Percentiles rank a stretch among this genome's conserved stretches.
phyloP scores from a whole-genome alignment of 2,113 vertebrate genomes.

The Cyprinodon variegatus region DNA sequence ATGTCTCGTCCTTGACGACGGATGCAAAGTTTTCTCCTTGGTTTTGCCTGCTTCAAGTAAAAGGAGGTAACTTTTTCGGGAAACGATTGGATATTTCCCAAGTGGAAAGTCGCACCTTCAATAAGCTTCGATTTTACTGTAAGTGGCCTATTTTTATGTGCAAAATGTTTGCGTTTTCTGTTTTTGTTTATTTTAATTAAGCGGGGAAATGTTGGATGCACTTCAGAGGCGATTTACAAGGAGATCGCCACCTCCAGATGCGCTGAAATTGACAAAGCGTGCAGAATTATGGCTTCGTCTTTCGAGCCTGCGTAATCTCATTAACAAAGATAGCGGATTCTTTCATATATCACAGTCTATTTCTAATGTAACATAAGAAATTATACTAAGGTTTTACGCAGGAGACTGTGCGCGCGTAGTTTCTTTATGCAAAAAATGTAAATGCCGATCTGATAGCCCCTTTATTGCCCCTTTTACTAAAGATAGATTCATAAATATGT shows the following conservation, averaged over 20 bases:
- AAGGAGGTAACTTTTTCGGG: constrained; percentile 66
- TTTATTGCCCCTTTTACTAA: neutral
- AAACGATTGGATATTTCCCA: constrained; percentile 38
- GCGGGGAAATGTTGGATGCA: neutral
- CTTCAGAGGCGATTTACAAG: neutral
- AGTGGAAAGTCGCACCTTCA: constrained; percentile 29
- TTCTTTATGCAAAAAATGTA: neutral
- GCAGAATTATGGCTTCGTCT: constrained; percentile 14
- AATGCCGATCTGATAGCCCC: neutral
- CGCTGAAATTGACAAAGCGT: constrained; percentile 24
- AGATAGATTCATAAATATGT: neutral
- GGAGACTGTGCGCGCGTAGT: neutral
- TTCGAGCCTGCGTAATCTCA: constrained; percentile 6
- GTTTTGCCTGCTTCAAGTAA: constrained; percentile 49
- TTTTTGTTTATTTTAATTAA: neutral
- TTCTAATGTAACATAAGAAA: neutral
- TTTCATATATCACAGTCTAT: neutral
- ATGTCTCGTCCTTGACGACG: constrained; percentile 33
- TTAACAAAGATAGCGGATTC: neutral
- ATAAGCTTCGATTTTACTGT: constrained; percentile 57
- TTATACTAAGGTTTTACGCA: neutral
- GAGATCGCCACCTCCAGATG: constrained; percentile 34
- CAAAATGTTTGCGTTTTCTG: neutral
- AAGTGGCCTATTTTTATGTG: constrained; percentile 54
- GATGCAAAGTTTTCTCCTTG: constrained; percentile 67